These are phyloP conservation scores for Rhingia campestris DNA, from an alignment of 2,888 invertebrate genomes.

Conservation along the genomic window DNA sequence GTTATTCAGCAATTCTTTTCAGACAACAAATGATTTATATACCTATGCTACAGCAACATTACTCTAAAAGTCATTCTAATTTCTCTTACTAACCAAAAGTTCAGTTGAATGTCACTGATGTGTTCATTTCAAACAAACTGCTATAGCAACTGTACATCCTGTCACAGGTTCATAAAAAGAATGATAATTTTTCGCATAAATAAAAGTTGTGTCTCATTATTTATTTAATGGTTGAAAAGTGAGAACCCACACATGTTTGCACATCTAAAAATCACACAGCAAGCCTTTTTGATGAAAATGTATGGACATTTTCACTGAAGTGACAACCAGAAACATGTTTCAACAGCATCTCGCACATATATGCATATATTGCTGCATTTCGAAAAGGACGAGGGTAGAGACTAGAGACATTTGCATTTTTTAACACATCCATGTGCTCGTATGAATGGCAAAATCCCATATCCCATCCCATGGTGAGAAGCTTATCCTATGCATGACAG, in stretches of 20 bases:
- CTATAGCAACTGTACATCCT: not conserved
- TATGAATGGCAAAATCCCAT: not conserved
- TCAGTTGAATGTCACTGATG: no score
- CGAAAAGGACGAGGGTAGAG: not conserved
- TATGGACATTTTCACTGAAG: slow-evolving; percentile 15
- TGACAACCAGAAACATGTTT: not conserved
- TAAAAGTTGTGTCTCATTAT: slow-evolving; percentile 4
- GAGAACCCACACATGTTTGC: not conserved
- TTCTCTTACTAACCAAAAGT: no score
- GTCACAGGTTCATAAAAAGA: slow-evolving; percentile 15
- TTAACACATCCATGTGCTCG: not conserved
- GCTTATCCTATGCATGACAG: not conserved
- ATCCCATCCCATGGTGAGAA: not conserved
- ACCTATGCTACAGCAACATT: no score
- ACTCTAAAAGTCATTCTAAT: no score
- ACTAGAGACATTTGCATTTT: slow-evolving; percentile 23
- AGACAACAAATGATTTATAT: no score
- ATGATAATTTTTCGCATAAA: slow-evolving; percentile 25
- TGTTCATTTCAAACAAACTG: no score
- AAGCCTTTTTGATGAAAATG: slow-evolving; percentile 5
- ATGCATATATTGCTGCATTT: not conserved
- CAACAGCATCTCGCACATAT: not conserved
- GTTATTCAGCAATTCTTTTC: no score
- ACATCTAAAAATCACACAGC: not conserved
- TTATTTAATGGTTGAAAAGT: not conserved